phyloP scores from a whole-genome alignment of 2,888 invertebrate species.

The Himalopsyche anomala region DNA sequence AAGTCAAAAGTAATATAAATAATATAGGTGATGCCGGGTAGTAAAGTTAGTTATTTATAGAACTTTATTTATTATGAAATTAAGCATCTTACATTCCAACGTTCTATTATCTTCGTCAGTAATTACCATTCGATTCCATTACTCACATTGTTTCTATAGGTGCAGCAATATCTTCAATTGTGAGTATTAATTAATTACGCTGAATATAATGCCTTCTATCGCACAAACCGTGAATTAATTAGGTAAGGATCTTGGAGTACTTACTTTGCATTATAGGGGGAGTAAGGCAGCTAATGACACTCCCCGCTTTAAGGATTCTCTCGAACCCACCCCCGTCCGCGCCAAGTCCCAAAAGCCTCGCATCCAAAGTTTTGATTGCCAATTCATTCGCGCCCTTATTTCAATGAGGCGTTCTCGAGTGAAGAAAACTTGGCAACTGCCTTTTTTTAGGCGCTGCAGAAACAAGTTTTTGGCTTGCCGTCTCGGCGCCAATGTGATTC shows the following conservation, averaged over 20 bases:
- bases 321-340: not conserved
- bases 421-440: conserved; percentile 42
- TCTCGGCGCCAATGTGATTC: conserved; percentile 23
- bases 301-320: conserved; percentile 35
- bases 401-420: conserved; percentile 40
- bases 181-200: conserved; percentile 19
- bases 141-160: not conserved
- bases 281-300: conserved; percentile 31
- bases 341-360: conserved; percentile 24
- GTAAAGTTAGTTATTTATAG: too few relatives aligned
- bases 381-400: conserved; percentile 43
- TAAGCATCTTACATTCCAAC: too few relatives aligned
- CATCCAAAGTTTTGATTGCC: conserved; percentile 43
- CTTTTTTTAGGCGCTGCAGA: conserved; percentile 40
- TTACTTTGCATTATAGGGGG: conserved; percentile 13
- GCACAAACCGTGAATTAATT: conserved; percentile 14
- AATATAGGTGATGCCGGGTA: too few relatives aligned
- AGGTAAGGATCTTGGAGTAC: conserved; percentile 14
- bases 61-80: too few relatives aligned
- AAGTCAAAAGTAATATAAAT: too few relatives aligned
- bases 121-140: too few relatives aligned
- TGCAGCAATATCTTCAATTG: not conserved
- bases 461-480: conserved; percentile 34
- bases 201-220: not conserved
- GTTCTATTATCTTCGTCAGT: too few relatives aligned